Evolutionary conservation across 2,888 invertebrate genomes (phyloP).

Genomic region (Acronicta alni): DNA sequence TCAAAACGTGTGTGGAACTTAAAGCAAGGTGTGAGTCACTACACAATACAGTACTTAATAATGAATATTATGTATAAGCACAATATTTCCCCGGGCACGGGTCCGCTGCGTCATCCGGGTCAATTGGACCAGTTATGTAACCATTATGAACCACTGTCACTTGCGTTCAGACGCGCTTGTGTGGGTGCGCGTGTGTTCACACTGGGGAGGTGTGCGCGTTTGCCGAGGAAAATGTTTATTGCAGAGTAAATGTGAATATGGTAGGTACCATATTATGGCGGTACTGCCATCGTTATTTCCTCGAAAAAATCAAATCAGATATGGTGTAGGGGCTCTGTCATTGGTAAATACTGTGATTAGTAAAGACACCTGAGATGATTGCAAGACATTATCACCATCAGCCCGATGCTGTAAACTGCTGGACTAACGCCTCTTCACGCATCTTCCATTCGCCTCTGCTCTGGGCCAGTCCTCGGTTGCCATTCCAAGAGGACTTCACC

Average conservation of each 20-base stretch:
- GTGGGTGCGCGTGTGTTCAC: conserved; percentile 17
- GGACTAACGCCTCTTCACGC: too few species aligned
- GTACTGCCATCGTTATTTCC: neutral
- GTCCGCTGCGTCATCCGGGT: conserved; percentile 72
- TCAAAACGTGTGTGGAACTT: conserved; percentile 34
- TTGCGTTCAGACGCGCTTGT: conserved; percentile 27
- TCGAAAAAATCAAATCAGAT: neutral
- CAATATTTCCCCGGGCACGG: conserved; percentile 19
- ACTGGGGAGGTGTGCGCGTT: conserved; percentile 13
- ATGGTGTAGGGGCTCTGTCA: neutral
- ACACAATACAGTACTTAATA: conserved; percentile 3
- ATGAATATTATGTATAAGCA: conserved; percentile 35
- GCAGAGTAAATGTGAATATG: conserved; percentile 13
- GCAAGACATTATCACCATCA: too few species aligned
- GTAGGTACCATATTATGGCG: conserved; percentile 9
- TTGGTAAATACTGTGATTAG: too few species aligned
- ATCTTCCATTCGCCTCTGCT: too few species aligned
- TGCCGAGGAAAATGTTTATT: conserved; percentile 37
- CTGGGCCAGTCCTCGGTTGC: too few species aligned
- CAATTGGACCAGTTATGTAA: conserved; percentile 75
- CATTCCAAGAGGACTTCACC: too few species aligned
- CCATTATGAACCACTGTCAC: conserved; percentile 63
- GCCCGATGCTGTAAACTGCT: too few species aligned
- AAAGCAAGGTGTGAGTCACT: conserved; percentile 33
- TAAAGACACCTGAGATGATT: too few species aligned